Percentiles rank a stretch among this genome's conserved stretches.
Evolutionary conservation across 2,113 vertebrate genomes (phyloP).

Genomic region (Rhizomys pruinosus): DNA sequence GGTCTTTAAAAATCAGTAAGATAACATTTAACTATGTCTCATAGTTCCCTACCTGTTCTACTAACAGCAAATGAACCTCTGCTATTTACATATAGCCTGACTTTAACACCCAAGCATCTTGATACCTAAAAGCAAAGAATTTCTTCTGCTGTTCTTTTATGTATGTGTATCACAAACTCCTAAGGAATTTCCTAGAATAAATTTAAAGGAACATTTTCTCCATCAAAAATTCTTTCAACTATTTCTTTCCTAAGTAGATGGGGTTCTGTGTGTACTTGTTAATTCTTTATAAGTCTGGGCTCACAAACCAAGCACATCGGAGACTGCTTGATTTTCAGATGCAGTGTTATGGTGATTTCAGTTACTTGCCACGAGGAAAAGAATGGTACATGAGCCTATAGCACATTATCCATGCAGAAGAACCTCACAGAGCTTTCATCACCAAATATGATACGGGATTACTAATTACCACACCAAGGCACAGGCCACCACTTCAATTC

Average conservation of each 20-base stretch:
- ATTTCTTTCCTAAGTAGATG: slow-evolving; percentile 26
- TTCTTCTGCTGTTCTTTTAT: background rate
- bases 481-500: background rate
- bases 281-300: slow-evolving; percentile 43
- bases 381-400: background rate
- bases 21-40: background rate
- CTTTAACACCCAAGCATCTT: background rate
- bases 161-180: slow-evolving; percentile 6
- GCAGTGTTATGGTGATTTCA: background rate
- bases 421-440: background rate
- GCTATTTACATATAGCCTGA: background rate
- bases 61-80: background rate
- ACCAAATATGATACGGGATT: background rate
- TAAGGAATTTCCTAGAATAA: slow-evolving; percentile 38
- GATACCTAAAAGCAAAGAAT: slow-evolving; percentile 4
- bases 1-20: background rate
- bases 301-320: slow-evolving; percentile 16
- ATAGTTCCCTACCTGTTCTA: background rate
- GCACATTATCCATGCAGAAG: background rate
- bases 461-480: background rate
- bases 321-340: slow-evolving; percentile 25
- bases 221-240: slow-evolving; percentile 56
- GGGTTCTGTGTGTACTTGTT: background rate
- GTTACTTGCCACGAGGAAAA: slow-evolving; percentile 18
- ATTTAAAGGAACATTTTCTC: slow-evolving; percentile 49